Base-by-base conservation (phyloP, 2,888 invertebrate genomes). In the Sinelater perroti region DNA sequence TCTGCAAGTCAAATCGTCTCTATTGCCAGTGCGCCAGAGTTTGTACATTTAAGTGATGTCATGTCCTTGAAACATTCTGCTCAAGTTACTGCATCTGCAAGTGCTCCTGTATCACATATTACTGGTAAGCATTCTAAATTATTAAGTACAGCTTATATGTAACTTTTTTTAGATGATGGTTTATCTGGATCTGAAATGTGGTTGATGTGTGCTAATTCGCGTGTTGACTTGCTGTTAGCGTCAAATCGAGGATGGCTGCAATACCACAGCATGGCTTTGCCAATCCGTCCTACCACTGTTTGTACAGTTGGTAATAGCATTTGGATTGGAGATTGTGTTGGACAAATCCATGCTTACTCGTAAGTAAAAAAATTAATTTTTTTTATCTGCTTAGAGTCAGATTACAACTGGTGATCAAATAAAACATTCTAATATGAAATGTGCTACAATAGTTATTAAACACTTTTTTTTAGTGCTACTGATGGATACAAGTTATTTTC, bases 1-100 rank as follows among this genome's bases (percentile, higher is more conserved):
- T 92, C 96, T 0, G 95, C 97, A 3, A 93, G 93, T 68, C 95
- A 97, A 75, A 90, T 97, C 17, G 95, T 96, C n/a, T 90, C 91
- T 1, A 90, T 95, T 59, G 90, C 92, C 0, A 88, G 90, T 1
- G 94, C 95, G 1, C 95, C 97, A 0, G 97, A 98, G 81, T 95
- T 93, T 79, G 89, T 89, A n/a, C 92, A 93, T 76, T 80, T 95
- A 26, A 80, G 89, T 45, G 94, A 95, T 75, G 87, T 91, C 49
- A 85, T 90, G 24, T 84, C 89, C 0, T 77, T 94, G 59, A 87
- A 87, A 44, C 87, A 87, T 67, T 83, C 84, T 33, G 86, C 87
- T 2, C 83, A 85, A 63, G 86, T 87, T 20, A 82, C 86, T 2
- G 84, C 88, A 10, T 85, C 89, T 2, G 82, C 83, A 1, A 81